Evolutionary conservation across 2,113 vertebrate genomes (phyloP).

Genomic region (Cervus canadensis): DNA sequence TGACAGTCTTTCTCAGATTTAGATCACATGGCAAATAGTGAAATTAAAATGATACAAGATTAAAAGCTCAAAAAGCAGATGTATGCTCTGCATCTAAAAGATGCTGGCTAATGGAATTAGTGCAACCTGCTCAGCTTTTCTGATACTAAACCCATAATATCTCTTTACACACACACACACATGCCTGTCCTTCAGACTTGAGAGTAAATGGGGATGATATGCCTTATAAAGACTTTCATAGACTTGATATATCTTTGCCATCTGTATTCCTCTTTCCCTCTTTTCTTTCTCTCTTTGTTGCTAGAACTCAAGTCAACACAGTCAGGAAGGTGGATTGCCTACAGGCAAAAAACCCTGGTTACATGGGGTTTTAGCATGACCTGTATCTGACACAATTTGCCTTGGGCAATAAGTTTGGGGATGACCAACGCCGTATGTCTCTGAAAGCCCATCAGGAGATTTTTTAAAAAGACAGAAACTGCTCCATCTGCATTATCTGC

Average conservation of each 20-base stretch:
- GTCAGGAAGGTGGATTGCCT: conserved; percentile 27
- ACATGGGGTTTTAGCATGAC: not conserved
- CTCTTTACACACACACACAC: not conserved
- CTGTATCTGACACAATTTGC: conserved; percentile 56
- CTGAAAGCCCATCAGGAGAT: not conserved
- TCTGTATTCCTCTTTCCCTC: not conserved
- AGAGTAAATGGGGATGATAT: not conserved
- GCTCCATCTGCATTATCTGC: not conserved
- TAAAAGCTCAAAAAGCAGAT: not conserved
- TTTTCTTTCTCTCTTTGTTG: not conserved
- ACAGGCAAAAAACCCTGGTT: not conserved
- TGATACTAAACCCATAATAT: not conserved
- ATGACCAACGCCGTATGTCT: not conserved
- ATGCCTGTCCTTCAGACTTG: not conserved
- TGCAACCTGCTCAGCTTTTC: not conserved
- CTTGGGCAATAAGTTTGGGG: conserved; percentile 39
- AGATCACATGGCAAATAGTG: not conserved
- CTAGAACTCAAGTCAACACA: not conserved
- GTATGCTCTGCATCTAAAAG: not conserved
- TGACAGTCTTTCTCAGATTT: not conserved
- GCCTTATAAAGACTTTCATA: not conserved
- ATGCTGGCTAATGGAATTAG: not conserved
- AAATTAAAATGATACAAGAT: not conserved
- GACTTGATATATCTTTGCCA: not conserved
- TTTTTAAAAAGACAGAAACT: not conserved